Evolutionary conservation across 2,797 vertebrate species (phyloP), one percentile per base, ranked within the genome.

Genomic region (Neomorphus geoffroyi): DNA sequence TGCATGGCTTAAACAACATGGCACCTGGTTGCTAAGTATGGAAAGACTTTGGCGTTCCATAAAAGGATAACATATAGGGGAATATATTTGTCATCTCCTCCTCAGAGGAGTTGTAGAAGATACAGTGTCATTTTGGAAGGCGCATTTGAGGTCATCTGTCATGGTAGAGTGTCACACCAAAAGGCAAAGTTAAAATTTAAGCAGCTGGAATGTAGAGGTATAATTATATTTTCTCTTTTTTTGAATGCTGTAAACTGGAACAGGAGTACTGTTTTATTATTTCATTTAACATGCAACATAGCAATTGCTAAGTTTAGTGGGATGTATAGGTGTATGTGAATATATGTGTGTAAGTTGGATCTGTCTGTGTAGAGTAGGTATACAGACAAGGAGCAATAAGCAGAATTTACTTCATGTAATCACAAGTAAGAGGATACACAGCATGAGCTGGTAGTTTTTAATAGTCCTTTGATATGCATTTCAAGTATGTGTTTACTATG

Each of bases 281-380:
- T 85, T 81, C 11, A 35, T 82, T 67, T 65, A 69, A 27, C 3
- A 7, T 41, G 28, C 28, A 66, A 14, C 39, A 64, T 48, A 56
- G 10, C 22, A 21, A 41, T 15, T 50, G 18, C 18, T 45, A 18
- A 60, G 18, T 45, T 72, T 54, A 77, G 57, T 26, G 53, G 13
- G 2, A 16, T 41, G 2, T 62, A 15, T 45, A 77, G 24, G 27
- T 16, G 39, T 30, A 27, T 0, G 0, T 28, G 33, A 79, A 64
- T 69, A 17, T 72, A 18, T 23, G 6, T 11, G 3, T 67, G 7
- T 30, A 51, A 50, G 57, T 62, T 56, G 48, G 50, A n/a, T 65
- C 39, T 17, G 46, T 58, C 51, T 65, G 7, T 39, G 8, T 80
- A 48, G 90, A 73, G 19, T 5, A 83, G 21, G 18, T 48, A 39